Conservation (phyloP, 1,140 invertebrate species). For the Halyomorpha halys region DNA sequence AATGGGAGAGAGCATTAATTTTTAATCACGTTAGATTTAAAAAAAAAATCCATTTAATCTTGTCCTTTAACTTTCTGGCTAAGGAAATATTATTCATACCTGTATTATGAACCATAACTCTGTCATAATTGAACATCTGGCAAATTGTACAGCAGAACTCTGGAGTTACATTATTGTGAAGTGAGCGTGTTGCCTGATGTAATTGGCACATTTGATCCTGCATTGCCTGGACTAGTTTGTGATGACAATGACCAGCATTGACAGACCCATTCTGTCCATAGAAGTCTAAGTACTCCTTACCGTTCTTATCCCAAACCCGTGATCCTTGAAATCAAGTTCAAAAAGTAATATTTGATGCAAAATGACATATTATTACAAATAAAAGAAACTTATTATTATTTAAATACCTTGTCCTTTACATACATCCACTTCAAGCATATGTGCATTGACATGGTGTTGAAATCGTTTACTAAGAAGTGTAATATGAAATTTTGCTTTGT, state of each 20-base stretch:
- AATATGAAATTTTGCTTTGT: too few relatives aligned
- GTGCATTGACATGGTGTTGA: constrained; percentile 17
- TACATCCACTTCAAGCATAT: constrained; percentile 21
- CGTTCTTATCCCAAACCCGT: constrained; percentile 68
- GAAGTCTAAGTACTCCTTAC: constrained; percentile 66
- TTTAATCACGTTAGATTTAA: too few relatives aligned
- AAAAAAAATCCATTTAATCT: too few relatives aligned
- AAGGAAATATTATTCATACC: constrained; percentile 39
- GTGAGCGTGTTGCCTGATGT: constrained; percentile 67
- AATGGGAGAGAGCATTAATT: too few relatives aligned
- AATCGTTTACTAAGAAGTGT: neutral
- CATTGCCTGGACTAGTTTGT: constrained; percentile 55
- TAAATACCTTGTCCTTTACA: constrained; percentile 26
- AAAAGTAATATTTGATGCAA: neutral
- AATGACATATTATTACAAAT: neutral
- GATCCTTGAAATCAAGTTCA: constrained; percentile 42
- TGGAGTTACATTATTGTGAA: constrained; percentile 59
- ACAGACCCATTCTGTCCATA: constrained; percentile 68
- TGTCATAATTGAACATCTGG: constrained; percentile 60
- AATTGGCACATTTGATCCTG: constrained; percentile 45
- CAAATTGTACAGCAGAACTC: constrained; percentile 64
- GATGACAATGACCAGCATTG: constrained; percentile 76
- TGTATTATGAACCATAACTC: constrained; percentile 72
- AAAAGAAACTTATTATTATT: neutral
- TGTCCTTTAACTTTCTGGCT: too few relatives aligned